Evolutionary conservation across 2,888 invertebrate genomes (phyloP).

Genomic region (Didymodactylos carnosus): DNA sequence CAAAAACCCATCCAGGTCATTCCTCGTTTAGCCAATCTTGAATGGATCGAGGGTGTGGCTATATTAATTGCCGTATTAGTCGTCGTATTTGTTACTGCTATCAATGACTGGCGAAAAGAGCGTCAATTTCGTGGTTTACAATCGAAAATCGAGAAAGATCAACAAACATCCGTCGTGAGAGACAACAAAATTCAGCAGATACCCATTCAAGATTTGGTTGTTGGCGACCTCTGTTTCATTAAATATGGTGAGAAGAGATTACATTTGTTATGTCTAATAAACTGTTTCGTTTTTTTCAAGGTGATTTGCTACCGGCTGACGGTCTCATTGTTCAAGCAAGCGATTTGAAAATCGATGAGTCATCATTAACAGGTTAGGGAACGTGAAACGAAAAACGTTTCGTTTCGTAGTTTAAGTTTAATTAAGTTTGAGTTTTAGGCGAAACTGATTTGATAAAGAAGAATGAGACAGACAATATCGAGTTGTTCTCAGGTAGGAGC

Average conservation of each 20-base stretch:
- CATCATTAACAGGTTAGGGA: slow-evolving; percentile 88
- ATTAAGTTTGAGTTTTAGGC: slow-evolving; percentile 33
- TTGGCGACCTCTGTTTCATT: slow-evolving; percentile 87
- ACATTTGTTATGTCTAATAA: too few species aligned
- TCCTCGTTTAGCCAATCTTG: slow-evolving; percentile 34
- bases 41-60: slow-evolving; percentile 98
- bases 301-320: slow-evolving; percentile 92
- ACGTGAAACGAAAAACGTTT: too few species aligned
- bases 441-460: slow-evolving; percentile 99
- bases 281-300: slow-evolving; percentile 28
- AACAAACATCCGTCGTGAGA: slow-evolving; percentile 88
- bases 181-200: slow-evolving; percentile 76
- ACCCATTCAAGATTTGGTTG: slow-evolving; percentile 82
- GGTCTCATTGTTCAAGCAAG: slow-evolving; percentile 91
- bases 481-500: slow-evolving; percentile 60
- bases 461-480: slow-evolving; percentile 73
- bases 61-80: slow-evolving; percentile 96
- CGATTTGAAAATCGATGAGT: slow-evolving; percentile 95
- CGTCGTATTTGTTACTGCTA: slow-evolving; percentile 94
- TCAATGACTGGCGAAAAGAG: slow-evolving; percentile 99
- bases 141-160: slow-evolving; percentile 91
- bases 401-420: not conserved
- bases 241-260: slow-evolving; percentile 48
- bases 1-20: too few species aligned
- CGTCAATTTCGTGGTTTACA: slow-evolving; percentile 95